phyloP scores from a whole-genome alignment of 2,113 vertebrate species.

The Ammodytes marinus region DNA sequence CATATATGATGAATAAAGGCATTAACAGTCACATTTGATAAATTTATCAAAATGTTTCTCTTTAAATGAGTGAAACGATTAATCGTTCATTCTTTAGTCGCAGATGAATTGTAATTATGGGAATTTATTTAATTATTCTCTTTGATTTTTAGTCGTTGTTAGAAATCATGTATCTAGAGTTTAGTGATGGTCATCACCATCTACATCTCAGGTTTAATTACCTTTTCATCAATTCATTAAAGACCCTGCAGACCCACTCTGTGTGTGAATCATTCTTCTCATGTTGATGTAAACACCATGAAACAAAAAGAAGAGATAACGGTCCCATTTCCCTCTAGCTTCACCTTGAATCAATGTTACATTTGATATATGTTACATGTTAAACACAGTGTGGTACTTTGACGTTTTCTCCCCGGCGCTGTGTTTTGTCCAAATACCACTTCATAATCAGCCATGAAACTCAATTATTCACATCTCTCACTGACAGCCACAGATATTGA shows the following conservation, averaged over 20 bases:
- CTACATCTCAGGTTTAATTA: not conserved
- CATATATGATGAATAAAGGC: not conserved
- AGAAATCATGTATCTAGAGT: no score
- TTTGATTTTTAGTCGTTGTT: no score
- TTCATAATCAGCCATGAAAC: constrained; percentile 3
- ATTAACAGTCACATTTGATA: not conserved
- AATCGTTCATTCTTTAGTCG: no score
- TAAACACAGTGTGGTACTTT: not conserved
- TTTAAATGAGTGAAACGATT: no score
- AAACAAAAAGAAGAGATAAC: not conserved
- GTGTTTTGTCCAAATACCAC: constrained; percentile 11
- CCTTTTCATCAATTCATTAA: not conserved
- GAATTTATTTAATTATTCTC: not conserved
- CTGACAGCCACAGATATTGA: constrained; percentile 1
- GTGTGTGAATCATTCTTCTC: not conserved
- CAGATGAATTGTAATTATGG: no score
- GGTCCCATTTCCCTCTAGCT: not conserved
- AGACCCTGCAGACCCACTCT: not conserved
- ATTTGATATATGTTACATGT: not conserved
- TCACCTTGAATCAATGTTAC: not conserved
- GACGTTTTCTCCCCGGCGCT: no score
- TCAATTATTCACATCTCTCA: constrained; percentile 9
- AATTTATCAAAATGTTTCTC: no score
- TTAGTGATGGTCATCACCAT: not conserved
- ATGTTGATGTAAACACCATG: not conserved